Conservation (phyloP, 2,113 vertebrate genomes). For the Halichoerus grypus region DNA sequence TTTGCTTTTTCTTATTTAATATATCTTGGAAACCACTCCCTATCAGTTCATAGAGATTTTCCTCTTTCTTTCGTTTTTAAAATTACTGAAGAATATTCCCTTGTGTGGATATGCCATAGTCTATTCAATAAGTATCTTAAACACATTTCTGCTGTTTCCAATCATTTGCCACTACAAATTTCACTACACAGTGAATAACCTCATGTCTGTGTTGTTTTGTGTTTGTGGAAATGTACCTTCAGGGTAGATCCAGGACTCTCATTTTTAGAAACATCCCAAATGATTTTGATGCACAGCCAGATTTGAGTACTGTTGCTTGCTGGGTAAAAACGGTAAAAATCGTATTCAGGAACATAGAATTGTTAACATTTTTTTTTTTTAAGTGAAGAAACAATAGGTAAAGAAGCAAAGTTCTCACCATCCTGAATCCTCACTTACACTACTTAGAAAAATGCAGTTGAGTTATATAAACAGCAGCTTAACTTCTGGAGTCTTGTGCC, state of each 20-base stretch:
- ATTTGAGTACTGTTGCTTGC: not conserved
- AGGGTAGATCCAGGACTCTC: not conserved
- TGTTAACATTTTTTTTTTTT: not conserved
- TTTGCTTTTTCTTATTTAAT: conserved; percentile 22
- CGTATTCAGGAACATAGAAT: not conserved
- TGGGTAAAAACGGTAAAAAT: not conserved
- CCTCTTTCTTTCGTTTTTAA: not conserved
- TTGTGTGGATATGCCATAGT: not conserved
- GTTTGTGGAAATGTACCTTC: not conserved
- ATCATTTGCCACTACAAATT: not conserved
- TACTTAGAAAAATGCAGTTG: not conserved
- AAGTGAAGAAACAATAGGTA: not conserved
- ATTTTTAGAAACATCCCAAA: conserved; percentile 22
- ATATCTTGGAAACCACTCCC: not conserved
- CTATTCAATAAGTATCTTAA: not conserved
- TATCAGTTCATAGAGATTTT: not conserved
- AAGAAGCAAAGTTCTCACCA: not conserved
- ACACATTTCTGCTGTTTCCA: not conserved
- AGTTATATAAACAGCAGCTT: not conserved
- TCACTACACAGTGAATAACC: not conserved
- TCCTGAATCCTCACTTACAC: not conserved
- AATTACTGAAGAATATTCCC: not conserved
- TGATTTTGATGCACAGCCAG: not conserved
- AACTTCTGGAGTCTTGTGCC: not conserved
- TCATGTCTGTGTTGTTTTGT: not conserved